Evolutionary conservation across 2,888 invertebrate species (phyloP), one percentile per base, ranked within the genome.

Genomic region (Drosophila kokeensis): DNA sequence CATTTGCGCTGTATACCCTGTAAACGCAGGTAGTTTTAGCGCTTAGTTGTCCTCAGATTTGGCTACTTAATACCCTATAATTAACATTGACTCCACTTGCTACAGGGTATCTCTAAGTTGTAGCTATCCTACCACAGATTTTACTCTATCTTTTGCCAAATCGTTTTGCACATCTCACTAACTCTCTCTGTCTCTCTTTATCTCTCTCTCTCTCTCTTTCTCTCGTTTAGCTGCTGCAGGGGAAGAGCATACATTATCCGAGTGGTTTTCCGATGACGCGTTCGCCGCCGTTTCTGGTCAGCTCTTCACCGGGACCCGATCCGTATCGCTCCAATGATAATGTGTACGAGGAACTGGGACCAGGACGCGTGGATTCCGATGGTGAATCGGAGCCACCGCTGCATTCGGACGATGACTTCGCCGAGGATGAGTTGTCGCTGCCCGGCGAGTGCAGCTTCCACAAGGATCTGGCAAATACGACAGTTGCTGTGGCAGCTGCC

Each of bases 361-460:
- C 95, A 0, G 94, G 94, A 73, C 94, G 95, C 70, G 87, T 75
- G 0, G 94, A 93, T 61, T 94, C 95, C 76, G 95, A 96, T 89
- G 95, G 94, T 61, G 95, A 95, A 82, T 94, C 94, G 69, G 95
- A 95, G 77, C 94, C 94, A 2, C 95, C 95, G 15, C 94, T 95
- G 42, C 95, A 95, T 90, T 97, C 96, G 90, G 97, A 97, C 90
- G 97, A 97, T 89, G 97, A 97, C 90, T 97, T 97, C 90, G 97
- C 97, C 57, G 97, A 97, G 93, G 97, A 97, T 91, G 97, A 97
- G 90, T 94, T 97, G 18, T 96, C 95, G 75, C 90, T 95, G 79
- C 94, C 94, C 1, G 95, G 94, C 64, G 94, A 93, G 60, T 86
- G 92, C 74, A 89, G 87, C 57, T 92, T 92, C 74, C 92, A 92